Evolutionary conservation across 2,797 vertebrate species (phyloP).

Genomic region (Cheirogaleus major): DNA sequence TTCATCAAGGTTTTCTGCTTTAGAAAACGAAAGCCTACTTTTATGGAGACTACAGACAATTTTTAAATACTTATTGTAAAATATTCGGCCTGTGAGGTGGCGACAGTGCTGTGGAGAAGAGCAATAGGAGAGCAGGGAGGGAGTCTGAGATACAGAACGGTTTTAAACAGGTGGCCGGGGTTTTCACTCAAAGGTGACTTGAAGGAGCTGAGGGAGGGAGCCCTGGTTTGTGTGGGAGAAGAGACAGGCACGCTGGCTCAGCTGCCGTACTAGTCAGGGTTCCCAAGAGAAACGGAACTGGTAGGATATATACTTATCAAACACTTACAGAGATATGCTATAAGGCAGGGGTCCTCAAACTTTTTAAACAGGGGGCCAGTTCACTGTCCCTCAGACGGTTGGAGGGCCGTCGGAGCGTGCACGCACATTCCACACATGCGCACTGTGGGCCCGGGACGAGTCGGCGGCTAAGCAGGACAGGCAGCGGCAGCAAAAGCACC

Average conservation of each 20-base stretch:
- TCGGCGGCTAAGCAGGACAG: too few relatives aligned
- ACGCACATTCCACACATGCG: too few relatives aligned
- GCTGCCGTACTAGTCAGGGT: too few relatives aligned
- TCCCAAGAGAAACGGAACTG: background rate
- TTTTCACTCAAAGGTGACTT: background rate
- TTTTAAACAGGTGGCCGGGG: background rate
- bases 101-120: background rate
- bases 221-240: too few relatives aligned
- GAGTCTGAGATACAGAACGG: background rate
- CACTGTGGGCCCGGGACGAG: too few relatives aligned
- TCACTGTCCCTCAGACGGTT: too few relatives aligned
- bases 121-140: background rate
- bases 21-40: background rate
- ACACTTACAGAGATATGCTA: background rate
- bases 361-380: too few relatives aligned
- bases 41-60: background rate
- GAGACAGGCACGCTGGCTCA: too few relatives aligned
- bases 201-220: background rate
- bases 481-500: too few relatives aligned
- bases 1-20: background rate
- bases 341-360: background rate
- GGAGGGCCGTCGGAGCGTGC: too few relatives aligned
- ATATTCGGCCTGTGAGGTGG: background rate
- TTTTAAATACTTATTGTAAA: accelerated
- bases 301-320: too few relatives aligned